Conservation (phyloP, 2,888 invertebrate species). For the Geophilus truncorum region DNA sequence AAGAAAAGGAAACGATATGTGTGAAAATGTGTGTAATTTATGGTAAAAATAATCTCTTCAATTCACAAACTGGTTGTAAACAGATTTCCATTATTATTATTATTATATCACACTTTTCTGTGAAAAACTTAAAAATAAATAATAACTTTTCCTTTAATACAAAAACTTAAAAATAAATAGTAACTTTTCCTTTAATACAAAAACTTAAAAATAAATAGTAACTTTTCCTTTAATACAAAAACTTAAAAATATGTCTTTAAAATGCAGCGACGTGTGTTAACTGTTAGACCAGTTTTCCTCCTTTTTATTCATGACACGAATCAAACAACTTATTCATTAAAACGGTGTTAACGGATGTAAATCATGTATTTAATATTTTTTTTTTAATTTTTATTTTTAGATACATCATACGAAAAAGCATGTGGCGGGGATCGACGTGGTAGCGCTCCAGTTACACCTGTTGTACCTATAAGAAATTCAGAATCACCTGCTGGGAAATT, state of each 20-base stretch:
- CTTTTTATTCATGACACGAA: neutral
- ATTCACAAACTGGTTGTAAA: neutral
- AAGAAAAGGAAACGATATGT: neutral
- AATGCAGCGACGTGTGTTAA: neutral
- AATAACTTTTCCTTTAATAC: too few relatives aligned
- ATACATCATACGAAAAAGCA: slow-evolving; percentile 87
- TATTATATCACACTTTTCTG: too few relatives aligned
- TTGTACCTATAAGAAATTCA: slow-evolving; percentile 61
- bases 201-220: too few relatives aligned
- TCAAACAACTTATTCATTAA: neutral
- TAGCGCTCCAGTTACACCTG: slow-evolving; percentile 74
- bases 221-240: too few relatives aligned
- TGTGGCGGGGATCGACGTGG: slow-evolving; percentile 53
- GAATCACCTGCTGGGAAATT: slow-evolving; percentile 72
- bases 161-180: too few relatives aligned
- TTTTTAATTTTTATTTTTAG: slow-evolving; percentile 50
- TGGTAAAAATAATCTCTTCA: neutral
- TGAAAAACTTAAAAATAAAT: too few relatives aligned
- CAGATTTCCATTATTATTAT: too few relatives aligned
- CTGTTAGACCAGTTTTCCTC: neutral
- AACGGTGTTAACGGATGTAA: neutral
- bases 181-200: too few relatives aligned
- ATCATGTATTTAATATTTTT: too few relatives aligned
- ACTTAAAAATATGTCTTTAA: neutral
- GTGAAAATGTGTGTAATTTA: neutral